Evolutionary conservation across 2,113 vertebrate species (phyloP).

Genomic region (Albula goreensis): DNA sequence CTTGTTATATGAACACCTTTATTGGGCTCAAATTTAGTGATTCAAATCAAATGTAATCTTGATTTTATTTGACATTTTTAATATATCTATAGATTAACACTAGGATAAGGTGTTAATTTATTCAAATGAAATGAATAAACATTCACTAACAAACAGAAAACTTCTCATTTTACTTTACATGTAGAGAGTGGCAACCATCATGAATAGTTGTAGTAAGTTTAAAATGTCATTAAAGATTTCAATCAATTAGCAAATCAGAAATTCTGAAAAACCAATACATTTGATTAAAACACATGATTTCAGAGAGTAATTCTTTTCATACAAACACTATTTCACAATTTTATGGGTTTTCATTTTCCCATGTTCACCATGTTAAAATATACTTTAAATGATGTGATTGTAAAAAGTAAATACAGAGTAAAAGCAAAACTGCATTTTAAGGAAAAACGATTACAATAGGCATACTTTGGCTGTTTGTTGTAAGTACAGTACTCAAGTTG

Average conservation of each 20-base stretch:
- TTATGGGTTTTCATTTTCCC: neutral
- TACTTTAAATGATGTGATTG: slow-evolving; percentile 3
- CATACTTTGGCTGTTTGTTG: slow-evolving; percentile 17
- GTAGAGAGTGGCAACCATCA: neutral
- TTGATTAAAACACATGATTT: slow-evolving; percentile 19
- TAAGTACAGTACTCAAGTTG: neutral
- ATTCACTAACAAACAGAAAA: slow-evolving; percentile 22
- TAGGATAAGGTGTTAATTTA: slow-evolving; percentile 20
- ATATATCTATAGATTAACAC: slow-evolving; percentile 21
- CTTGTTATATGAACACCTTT: neutral
- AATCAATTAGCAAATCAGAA: slow-evolving; percentile 5
- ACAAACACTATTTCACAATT: slow-evolving; percentile 21
- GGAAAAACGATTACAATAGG: neutral
- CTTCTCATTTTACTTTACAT: slow-evolving; percentile 24
- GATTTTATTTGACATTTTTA: slow-evolving; percentile 15
- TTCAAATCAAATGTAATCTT: slow-evolving; percentile 13
- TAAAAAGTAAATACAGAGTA: neutral
- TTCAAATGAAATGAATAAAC: slow-evolving; percentile 26
- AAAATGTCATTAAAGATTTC: slow-evolving; percentile 15
- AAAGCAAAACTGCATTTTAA: slow-evolving; percentile 5
- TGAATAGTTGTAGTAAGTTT: slow-evolving; percentile 1
- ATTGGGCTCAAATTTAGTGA: slow-evolving; percentile 2
- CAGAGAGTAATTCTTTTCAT: slow-evolving; percentile 26
- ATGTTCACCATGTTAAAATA: neutral
- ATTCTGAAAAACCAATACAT: slow-evolving; percentile 10